Conservation (phyloP, 2,113 vertebrate species). For the Octodon degus region DNA sequence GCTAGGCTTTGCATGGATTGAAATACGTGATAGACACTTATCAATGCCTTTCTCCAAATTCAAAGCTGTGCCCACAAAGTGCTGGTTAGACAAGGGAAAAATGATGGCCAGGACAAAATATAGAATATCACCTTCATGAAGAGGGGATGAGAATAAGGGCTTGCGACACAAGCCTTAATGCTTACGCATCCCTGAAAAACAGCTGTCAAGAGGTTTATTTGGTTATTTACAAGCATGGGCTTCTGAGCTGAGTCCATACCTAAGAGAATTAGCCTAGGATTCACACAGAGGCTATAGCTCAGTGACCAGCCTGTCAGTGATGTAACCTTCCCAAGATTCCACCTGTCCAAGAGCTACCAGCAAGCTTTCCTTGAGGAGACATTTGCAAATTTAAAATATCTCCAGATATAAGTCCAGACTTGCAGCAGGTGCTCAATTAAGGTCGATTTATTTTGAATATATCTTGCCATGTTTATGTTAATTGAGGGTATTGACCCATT, state of each 20-base stretch:
- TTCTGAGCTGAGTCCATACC: background rate
- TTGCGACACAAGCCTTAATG: background rate
- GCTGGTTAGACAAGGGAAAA: background rate
- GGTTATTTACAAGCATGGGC: background rate
- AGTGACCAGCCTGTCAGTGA: too few relatives aligned
- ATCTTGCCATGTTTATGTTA: conserved; percentile 33
- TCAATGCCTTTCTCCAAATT: background rate
- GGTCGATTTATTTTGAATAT: background rate
- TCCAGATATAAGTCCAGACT: background rate
- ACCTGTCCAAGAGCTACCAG: background rate
- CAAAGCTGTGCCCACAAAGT: background rate
- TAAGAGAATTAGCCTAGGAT: background rate
- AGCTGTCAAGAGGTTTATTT: background rate
- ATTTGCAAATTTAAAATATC: background rate
- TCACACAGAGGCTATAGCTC: too few relatives aligned
- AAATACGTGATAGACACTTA: background rate
- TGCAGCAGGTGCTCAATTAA: background rate
- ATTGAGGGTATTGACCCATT: conserved; percentile 40
- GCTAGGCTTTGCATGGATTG: background rate
- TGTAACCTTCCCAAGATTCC: background rate
- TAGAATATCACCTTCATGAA: background rate
- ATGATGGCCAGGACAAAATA: background rate
- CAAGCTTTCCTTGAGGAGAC: background rate
- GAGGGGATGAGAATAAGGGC: background rate
- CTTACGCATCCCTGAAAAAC: background rate